Conservation (phyloP, 2,888 invertebrate species). For the Tachina fera region DNA sequence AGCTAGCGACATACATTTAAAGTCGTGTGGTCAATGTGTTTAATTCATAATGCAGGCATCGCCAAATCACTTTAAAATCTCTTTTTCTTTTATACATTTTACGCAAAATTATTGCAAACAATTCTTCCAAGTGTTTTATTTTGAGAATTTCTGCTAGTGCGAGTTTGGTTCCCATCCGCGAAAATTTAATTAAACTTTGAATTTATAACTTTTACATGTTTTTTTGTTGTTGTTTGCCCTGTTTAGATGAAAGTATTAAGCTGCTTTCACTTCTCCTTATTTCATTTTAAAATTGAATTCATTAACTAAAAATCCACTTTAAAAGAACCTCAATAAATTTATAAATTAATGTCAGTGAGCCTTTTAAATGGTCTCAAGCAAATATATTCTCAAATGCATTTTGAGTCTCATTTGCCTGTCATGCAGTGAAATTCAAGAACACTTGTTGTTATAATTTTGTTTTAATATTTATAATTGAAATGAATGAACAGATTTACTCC, state of each 20-base stretch:
- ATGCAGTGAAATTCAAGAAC: conserved; percentile 9
- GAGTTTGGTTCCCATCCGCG: no score
- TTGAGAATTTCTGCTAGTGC: no score
- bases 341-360: conserved; percentile 38
- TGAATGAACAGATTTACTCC: neutral
- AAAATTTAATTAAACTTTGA: no score
- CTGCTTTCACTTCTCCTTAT: conserved; percentile 15
- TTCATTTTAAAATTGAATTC: neutral
- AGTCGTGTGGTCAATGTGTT: no score
- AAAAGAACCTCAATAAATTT: conserved; percentile 4
- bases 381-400: conserved; percentile 22
- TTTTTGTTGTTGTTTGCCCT: neutral
- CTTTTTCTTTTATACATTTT: no score
- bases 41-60: no score
- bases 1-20: no score
- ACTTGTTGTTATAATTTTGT: conserved; percentile 38
- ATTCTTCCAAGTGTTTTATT: no score
- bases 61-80: no score
- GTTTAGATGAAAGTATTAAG: neutral
- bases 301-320: neutral
- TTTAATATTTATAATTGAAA: conserved; percentile 31
- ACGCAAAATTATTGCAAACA: no score
- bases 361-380: neutral
- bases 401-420: conserved; percentile 1
- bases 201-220: no score